Conservation (phyloP, 2,797 vertebrate species). For the Vultur gryphus region DNA sequence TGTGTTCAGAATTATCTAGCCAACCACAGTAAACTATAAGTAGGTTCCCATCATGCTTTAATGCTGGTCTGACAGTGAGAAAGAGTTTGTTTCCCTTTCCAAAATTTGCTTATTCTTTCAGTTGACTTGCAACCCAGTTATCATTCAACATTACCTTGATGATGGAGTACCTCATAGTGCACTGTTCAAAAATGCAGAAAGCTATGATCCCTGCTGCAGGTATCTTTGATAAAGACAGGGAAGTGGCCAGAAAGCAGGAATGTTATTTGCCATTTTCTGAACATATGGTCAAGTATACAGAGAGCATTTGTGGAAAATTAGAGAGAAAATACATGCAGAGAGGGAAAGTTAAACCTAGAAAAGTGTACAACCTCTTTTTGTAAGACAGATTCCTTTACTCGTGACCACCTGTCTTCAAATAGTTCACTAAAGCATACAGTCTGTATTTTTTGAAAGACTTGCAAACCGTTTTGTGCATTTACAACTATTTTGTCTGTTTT, state of each 20-base stretch:
- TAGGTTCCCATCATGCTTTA: not conserved
- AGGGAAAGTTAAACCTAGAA: not conserved
- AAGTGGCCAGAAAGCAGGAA: not conserved
- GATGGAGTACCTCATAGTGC: not conserved
- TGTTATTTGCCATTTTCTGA: not conserved
- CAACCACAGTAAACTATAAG: not conserved
- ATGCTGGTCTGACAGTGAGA: not conserved
- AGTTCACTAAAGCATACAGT: not conserved
- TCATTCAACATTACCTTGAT: not conserved
- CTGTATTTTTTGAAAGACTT: not conserved
- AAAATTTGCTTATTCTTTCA: not conserved
- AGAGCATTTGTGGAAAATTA: not conserved
- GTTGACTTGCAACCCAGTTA: not conserved
- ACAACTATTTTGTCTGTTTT: not conserved
- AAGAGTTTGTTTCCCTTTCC: not conserved
- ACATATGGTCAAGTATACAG: not conserved
- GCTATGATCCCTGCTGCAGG: not conserved
- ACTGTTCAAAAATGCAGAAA: not conserved
- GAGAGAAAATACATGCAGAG: not conserved
- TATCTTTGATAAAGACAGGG: not conserved
- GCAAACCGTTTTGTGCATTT: not conserved
- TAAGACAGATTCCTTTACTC: not conserved
- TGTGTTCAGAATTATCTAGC: not conserved
- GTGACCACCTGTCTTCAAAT: not conserved
- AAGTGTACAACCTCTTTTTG: not conserved